A percentile compares a stretch with the other conserved stretches of the same genome.
phyloP scores from a whole-genome alignment of 2,888 invertebrate species.

The Zhuqinia jingwanae region DNA sequence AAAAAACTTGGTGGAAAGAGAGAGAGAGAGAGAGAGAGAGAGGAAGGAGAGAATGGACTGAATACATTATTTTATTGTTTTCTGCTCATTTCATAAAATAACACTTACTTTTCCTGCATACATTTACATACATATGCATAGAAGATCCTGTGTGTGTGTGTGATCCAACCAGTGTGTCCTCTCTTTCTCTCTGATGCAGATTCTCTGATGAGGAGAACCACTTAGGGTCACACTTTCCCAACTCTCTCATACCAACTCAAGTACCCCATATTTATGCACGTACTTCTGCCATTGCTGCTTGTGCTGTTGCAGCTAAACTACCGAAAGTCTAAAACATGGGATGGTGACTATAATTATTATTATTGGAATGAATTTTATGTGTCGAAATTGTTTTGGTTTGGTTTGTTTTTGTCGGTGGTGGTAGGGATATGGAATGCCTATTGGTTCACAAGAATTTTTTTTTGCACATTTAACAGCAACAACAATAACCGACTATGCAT shows the following conservation, averaged over 20 bases:
- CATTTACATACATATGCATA: conserved; percentile 63
- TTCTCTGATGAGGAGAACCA: conserved; percentile 29
- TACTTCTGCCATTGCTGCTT: too few species aligned
- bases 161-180: too few species aligned
- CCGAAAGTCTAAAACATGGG: too few species aligned
- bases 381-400: conserved; percentile 45
- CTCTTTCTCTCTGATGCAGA: too few species aligned
- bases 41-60: conserved; percentile 51
- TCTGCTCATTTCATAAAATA: conserved; percentile 73
- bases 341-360: conserved; percentile 4
- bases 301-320: too few species aligned
- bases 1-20: conserved; percentile 24
- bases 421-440: conserved; percentile 12
- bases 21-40: background rate
- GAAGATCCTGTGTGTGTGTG: background rate
- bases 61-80: conserved; percentile 70
- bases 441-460: conserved; percentile 41
- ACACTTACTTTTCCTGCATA: conserved; percentile 68
- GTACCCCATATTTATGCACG: too few species aligned
- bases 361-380: conserved; percentile 11
- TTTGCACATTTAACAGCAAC: too few species aligned
- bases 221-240: conserved; percentile 58
- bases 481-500: too few species aligned
- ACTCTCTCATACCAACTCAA: background rate
- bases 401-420: conserved; percentile 32